Base-by-base conservation (phyloP, 2,888 invertebrate genomes). In the Agonopterix subpropinquella region DNA sequence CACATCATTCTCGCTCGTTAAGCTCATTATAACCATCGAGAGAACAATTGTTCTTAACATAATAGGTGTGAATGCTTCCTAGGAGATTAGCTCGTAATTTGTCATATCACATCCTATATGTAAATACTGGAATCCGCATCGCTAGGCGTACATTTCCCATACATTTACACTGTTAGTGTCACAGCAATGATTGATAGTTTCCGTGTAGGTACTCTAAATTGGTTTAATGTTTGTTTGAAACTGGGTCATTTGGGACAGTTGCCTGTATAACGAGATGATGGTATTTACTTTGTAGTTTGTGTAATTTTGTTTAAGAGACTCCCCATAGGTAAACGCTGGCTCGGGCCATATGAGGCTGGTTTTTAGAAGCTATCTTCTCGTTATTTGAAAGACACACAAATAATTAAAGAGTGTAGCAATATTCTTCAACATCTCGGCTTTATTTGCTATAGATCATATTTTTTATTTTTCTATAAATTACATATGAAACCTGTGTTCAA, bases 151-250 rank as follows among this genome's bases (percentile, higher is more conserved):
- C 59, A 58, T 63, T 11, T 13, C 15, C 46, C 47, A 44, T 49
- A 49, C 49, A 47, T 56, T 64, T 63, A 67, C 67, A 69, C 65
- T 70, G 70, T 64, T 53, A 63, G 57, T 73, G 77, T 77, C 75
- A 58, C 58, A 44, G 50, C 42, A 44, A 67, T 77, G 77, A 78
- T 77, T 70, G 72, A 78, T 77, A 59, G 66, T 64, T 70, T 74
- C 77, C 74, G 67, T 58, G 62, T 65, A 61, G 60, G 62, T 65
- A 57, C 59, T 68, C 65, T 67, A 66, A 73, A 72, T 75, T 73
- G 69, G 62, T 64, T 63, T 69, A 70, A 71, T 69, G 63, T 62
- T 54, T 62, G 64, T 66, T 60, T 59, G 57, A 48, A 64, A 66
- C 56, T 66, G 51, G 63, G 56, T 54, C 56, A 45, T 41, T 28